Percentiles rank a stretch among this genome's conserved stretches.
Evolutionary conservation across 2,797 vertebrate species (phyloP).

Genomic region (Chloroceryle amazona): DNA sequence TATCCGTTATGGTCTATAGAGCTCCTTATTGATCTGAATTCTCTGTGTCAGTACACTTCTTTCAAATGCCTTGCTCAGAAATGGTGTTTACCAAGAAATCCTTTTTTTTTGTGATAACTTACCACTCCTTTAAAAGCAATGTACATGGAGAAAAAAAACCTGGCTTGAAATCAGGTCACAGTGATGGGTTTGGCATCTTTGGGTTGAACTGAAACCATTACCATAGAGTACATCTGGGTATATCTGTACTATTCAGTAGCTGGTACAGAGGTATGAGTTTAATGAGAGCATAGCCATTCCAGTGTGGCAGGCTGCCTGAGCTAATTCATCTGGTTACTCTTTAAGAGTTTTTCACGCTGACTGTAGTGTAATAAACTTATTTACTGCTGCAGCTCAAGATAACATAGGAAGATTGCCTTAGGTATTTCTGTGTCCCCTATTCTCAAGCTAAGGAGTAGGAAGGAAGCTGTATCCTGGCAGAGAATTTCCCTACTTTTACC

Average conservation of each 20-base stretch:
- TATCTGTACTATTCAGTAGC: background rate
- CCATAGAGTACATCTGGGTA: fast-evolving
- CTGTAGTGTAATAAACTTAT: background rate
- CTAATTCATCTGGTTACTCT: background rate
- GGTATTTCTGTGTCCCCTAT: background rate
- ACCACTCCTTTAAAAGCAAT: background rate
- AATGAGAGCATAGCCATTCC: background rate
- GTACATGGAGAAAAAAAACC: fast-evolving
- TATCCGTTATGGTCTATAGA: background rate
- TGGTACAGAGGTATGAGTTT: background rate
- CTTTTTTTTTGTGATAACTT: background rate
- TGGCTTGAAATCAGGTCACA: background rate
- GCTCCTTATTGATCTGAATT: background rate
- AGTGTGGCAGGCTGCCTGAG: background rate
- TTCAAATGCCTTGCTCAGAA: background rate
- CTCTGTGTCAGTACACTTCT: background rate
- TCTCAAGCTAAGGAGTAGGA: background rate
- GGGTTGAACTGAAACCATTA: background rate
- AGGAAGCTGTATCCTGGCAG: background rate
- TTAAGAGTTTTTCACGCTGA: background rate
- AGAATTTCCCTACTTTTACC: background rate
- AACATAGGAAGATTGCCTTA: background rate
- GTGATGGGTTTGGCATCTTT: background rate
- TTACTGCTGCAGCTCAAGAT: background rate
- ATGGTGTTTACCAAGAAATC: background rate